phyloP scores from a whole-genome alignment of 2,113 vertebrate genomes.

The Panurus biarmicus region DNA sequence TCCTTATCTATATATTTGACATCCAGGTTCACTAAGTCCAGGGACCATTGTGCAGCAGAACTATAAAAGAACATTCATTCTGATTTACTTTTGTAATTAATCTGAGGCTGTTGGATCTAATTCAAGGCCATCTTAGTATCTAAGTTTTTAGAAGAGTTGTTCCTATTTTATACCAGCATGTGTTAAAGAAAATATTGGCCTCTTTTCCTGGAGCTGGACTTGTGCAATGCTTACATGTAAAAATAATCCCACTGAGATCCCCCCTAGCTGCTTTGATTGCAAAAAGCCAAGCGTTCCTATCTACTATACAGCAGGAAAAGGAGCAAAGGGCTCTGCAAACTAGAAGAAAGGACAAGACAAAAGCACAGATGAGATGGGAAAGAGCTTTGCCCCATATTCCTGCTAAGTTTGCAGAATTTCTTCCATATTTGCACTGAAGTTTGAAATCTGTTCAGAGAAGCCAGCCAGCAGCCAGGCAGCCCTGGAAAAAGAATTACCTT shows the following conservation, averaged over 20 bases:
- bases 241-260: slow-evolving; percentile 49
- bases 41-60: neutral
- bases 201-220: slow-evolving; percentile 16
- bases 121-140: slow-evolving; percentile 26
- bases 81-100: slow-evolving; percentile 32
- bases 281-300: slow-evolving; percentile 26
- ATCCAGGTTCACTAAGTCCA: slow-evolving; percentile 12
- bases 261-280: slow-evolving; percentile 29
- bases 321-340: slow-evolving; percentile 8
- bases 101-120: slow-evolving; percentile 5
- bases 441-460: neutral
- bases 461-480: neutral
- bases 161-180: slow-evolving; percentile 46
- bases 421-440: neutral
- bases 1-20: slow-evolving; percentile 5
- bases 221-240: slow-evolving; percentile 29
- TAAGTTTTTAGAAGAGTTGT: slow-evolving; percentile 9
- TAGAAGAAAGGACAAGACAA: slow-evolving; percentile 20
- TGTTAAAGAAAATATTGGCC: slow-evolving; percentile 55
- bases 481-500: neutral
- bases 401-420: neutral
- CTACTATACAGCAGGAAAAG: neutral
- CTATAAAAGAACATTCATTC: slow-evolving; percentile 11
- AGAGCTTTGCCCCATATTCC: slow-evolving; percentile 20
- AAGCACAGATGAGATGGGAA: neutral